Evolutionary conservation across 2,113 vertebrate species (phyloP).

Genomic region (Paraplagusia blochii): DNA sequence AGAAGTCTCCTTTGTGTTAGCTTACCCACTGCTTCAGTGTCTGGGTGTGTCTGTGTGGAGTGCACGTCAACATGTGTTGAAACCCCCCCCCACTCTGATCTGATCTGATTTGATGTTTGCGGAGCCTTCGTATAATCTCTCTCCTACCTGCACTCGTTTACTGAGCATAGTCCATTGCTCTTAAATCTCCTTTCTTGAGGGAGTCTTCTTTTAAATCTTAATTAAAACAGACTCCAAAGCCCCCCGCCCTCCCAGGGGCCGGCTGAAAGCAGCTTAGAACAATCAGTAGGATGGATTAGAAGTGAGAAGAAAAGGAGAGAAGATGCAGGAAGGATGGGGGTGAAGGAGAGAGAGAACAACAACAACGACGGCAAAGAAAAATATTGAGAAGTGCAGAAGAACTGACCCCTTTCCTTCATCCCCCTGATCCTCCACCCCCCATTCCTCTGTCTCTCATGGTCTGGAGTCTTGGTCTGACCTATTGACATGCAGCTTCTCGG

Average conservation of each 20-base stretch:
- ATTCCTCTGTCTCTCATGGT: conserved; percentile 30
- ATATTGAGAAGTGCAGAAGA: conserved; percentile 52
- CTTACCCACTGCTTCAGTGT: conserved; percentile 51
- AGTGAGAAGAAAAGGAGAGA: conserved; percentile 69
- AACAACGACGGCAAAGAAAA: conserved; percentile 44
- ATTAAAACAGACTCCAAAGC: conserved; percentile 75
- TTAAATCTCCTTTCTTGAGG: conserved; percentile 72
- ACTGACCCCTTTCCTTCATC: conserved; percentile 58
- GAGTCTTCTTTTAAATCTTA: conserved; percentile 79
- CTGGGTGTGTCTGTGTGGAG: conserved; percentile 17
- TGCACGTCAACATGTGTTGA: conserved; percentile 10
- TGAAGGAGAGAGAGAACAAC: conserved; percentile 17
- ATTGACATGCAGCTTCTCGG: conserved; percentile 74
- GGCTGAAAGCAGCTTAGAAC: conserved; percentile 80
- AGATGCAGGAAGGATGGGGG: conserved; percentile 28
- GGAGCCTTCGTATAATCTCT: conserved; percentile 45
- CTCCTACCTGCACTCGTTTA: conserved; percentile 63
- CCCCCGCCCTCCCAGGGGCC: conserved; percentile 61
- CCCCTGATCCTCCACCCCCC: conserved; percentile 37
- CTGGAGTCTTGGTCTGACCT: conserved; percentile 72
- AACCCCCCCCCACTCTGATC: conserved; percentile 35
- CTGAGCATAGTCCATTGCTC: conserved; percentile 57
- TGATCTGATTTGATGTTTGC: conserved; percentile 41
- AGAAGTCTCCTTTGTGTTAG: conserved; percentile 61
- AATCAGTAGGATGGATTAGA: conserved; percentile 79